Evolutionary conservation across 2,888 invertebrate genomes (phyloP), one percentile per base, ranked within the genome.

Genomic region (Gryllus longicercus): DNA sequence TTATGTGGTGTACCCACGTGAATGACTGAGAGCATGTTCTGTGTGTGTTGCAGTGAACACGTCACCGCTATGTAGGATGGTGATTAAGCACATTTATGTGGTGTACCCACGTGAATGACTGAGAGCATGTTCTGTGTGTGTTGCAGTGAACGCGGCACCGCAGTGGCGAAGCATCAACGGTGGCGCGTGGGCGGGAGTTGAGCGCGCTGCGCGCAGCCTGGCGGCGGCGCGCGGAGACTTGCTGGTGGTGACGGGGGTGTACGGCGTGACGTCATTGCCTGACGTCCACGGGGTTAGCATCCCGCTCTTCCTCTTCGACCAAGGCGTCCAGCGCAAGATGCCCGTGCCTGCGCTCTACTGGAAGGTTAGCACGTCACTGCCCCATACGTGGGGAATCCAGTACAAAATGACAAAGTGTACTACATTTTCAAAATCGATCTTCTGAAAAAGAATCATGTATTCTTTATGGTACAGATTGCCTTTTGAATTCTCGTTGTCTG

Each of bases 201-300:
- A 63, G 63, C 63, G 63, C n/a, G 14, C 63, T 4, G 63, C 63
- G 63, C 63, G 63, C 63, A 16, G n/a, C 63, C 63, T 63, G 63
- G 63, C 63, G n/a, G 63, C 63, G 63, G 63, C n/a, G 63, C 63
- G 63, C n/a, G 63, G 63, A 63, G 63, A 63, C 63, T 5, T 63
- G 63, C 3, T 63, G 63, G 63, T 63, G 8, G 63, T 63, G 63
- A 63, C 63, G n/a, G 63, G 63, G n/a, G 63, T 63, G 14, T 63
- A 3, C 16, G 63, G 63, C 11, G 63, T 63, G 14, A 1, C 63
- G 4, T 4, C 63, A 5, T 14, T 63, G 14, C 14, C 14, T 8
- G 63, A 63, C 63, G 63, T 14, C 12, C 5, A 4, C 4, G 63
- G 63, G 10, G 12, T 1, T 11, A 11, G 4, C 16, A 63, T 14